These are phyloP conservation scores for Schizopygopsis pylzovi DNA, from an alignment of 2,797 vertebrate species.

Conservation along the genomic window DNA sequence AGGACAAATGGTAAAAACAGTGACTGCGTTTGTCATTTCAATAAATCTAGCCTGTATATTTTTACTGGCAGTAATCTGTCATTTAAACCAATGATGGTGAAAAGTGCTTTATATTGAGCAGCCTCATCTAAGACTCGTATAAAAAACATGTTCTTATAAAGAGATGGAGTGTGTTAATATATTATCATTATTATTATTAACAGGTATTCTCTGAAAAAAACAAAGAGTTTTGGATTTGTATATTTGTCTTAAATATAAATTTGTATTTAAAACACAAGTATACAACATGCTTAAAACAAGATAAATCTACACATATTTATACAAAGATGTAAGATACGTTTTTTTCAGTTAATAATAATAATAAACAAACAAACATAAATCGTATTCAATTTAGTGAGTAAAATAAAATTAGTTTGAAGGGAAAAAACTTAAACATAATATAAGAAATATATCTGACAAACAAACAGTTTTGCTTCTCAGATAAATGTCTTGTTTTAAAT, in stretches of 20 bases:
- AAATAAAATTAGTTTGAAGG: neutral
- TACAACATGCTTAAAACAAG: neutral
- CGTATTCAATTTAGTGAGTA: neutral
- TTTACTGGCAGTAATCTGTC: slow-evolving; percentile 63
- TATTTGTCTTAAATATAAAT: neutral
- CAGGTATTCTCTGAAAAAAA: neutral
- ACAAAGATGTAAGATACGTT: neutral
- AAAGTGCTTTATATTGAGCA: slow-evolving; percentile 63
- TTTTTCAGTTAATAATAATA: neutral
- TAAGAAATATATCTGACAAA: too few species aligned
- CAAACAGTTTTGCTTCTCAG: too few species aligned
- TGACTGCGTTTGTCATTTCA: slow-evolving; percentile 38
- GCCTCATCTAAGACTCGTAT: slow-evolving; percentile 53
- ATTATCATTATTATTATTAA: neutral
- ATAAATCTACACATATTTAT: neutral
- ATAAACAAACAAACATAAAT: neutral
- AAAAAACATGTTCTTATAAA: slow-evolving; percentile 62
- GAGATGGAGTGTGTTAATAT: neutral
- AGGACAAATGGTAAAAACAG: slow-evolving; percentile 36
- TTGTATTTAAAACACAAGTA: neutral
- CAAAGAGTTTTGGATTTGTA: neutral
- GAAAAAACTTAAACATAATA: too few species aligned
- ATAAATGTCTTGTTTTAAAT: too few species aligned
- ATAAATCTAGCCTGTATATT: slow-evolving; percentile 51
- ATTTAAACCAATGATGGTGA: slow-evolving; percentile 60